Conservation (phyloP, 1,140 invertebrate species). For the Leptinotarsa defecta region DNA sequence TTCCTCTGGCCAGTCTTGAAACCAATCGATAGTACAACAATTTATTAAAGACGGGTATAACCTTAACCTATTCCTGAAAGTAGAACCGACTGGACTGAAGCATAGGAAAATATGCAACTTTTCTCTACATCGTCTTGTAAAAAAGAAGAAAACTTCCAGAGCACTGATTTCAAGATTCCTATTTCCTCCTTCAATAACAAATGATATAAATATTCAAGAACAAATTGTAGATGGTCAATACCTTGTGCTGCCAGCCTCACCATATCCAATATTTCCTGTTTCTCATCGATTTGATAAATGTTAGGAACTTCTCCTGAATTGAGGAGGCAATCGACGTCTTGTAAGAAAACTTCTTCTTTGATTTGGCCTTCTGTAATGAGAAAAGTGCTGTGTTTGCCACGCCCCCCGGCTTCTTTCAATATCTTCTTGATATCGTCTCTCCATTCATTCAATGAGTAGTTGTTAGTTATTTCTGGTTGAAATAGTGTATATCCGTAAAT, state of each 20-base stretch:
- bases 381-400: conserved; percentile 74
- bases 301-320: conserved; percentile 89
- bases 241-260: conserved; percentile 74
- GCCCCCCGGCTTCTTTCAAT: conserved; percentile 77
- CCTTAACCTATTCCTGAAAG: conserved; percentile 78
- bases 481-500: conserved; percentile 78
- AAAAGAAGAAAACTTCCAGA: conserved; percentile 80
- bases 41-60: conserved; percentile 91
- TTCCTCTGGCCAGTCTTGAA: conserved; percentile 90
- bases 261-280: conserved; percentile 84
- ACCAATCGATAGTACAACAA: conserved; percentile 96
- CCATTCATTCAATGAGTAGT: conserved; percentile 84
- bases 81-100: conserved; percentile 87
- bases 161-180: conserved; percentile 81
- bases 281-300: conserved; percentile 85
- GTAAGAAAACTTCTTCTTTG: conserved; percentile 84
- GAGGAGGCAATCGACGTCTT: conserved; percentile 86
- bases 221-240: background rate
- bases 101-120: conserved; percentile 89
- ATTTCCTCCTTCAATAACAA: conserved; percentile 62
- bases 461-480: conserved; percentile 87
- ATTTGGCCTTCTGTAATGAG: conserved; percentile 87
- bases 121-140: conserved; percentile 81
- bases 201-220: background rate
- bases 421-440: conserved; percentile 86